phyloP scores from a whole-genome alignment of 2,113 vertebrate species.

The Rostratula benghalensis region DNA sequence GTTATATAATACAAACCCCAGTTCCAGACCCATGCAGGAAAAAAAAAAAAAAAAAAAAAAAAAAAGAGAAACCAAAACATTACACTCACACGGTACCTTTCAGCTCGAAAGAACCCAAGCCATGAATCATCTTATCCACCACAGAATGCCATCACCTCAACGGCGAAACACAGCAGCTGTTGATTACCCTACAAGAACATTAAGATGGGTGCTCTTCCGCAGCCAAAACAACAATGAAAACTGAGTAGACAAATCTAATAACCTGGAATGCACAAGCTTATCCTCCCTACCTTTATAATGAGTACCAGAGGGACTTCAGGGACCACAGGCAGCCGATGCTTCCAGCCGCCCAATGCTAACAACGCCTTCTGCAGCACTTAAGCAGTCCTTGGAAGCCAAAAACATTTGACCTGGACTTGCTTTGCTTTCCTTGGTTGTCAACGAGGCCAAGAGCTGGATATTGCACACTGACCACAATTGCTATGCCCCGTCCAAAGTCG shows the following conservation, averaged over 20 bases:
- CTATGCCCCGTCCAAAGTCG: constrained; percentile 28
- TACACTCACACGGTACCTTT: not conserved
- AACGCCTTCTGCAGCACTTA: constrained; percentile 26
- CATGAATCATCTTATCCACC: constrained; percentile 35
- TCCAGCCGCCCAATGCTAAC: not conserved
- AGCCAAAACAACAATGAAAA: constrained; percentile 21
- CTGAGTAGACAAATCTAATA: not conserved
- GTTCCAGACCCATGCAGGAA: not conserved
- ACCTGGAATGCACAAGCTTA: constrained; percentile 37
- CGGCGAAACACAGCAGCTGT: constrained; percentile 29
- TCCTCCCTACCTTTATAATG: constrained; percentile 57
- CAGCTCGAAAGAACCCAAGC: not conserved
- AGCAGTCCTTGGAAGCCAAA: constrained; percentile 11
- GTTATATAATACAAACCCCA: constrained; percentile 3
- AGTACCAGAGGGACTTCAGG: constrained; percentile 45
- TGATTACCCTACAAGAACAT: constrained; percentile 6
- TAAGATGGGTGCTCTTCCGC: not conserved
- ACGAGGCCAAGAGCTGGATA: constrained; percentile 39
- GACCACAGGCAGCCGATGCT: constrained; percentile 16
- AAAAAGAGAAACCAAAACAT: constrained; percentile 37
- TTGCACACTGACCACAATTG: constrained; percentile 15
- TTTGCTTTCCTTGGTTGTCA: constrained; percentile 54
- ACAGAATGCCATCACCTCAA: constrained; percentile 2
- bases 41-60: constrained; percentile 4
- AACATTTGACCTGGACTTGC: constrained; percentile 35